Evolutionary conservation across 2,888 invertebrate genomes (phyloP).

Genomic region (Minunthozetes semirufus): DNA sequence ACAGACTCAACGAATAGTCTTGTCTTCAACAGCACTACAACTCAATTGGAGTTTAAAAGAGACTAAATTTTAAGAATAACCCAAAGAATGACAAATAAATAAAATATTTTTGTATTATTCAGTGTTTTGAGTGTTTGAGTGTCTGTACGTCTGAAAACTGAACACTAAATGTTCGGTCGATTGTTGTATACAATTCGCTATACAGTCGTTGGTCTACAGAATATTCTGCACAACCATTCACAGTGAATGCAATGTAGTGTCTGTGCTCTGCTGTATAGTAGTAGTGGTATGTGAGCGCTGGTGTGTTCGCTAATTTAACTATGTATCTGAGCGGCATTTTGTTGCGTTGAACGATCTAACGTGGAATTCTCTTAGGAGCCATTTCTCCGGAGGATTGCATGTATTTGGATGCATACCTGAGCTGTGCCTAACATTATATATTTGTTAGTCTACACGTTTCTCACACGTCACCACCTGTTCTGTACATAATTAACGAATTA

Average conservation of each 20-base stretch:
- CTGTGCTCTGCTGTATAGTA: neutral
- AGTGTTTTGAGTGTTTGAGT: no score
- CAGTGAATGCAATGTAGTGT: neutral
- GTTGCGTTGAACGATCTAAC: constrained; percentile 28
- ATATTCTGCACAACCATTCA: no score
- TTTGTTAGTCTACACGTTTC: constrained; percentile 24
- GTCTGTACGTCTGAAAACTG: no score
- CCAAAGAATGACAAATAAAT: no score
- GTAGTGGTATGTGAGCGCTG: constrained; percentile 9
- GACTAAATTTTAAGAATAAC: no score
- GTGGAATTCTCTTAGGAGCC: constrained; percentile 14
- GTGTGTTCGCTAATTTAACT: constrained; percentile 11
- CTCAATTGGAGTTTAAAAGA: no score
- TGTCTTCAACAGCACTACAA: no score
- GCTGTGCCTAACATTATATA: constrained; percentile 23
- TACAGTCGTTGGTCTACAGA: no score
- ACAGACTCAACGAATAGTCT: no score
- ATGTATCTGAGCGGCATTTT: constrained; percentile 24
- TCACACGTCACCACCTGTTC: constrained; percentile 28
- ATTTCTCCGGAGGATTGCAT: constrained; percentile 25
- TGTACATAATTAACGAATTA: constrained; percentile 30
- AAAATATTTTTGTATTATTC: no score
- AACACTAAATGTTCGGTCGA: no score
- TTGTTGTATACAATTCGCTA: no score
- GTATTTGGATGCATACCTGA: constrained; percentile 29